Evolutionary conservation across 2,113 vertebrate genomes (phyloP).

Genomic region (Lophura nycthemera): DNA sequence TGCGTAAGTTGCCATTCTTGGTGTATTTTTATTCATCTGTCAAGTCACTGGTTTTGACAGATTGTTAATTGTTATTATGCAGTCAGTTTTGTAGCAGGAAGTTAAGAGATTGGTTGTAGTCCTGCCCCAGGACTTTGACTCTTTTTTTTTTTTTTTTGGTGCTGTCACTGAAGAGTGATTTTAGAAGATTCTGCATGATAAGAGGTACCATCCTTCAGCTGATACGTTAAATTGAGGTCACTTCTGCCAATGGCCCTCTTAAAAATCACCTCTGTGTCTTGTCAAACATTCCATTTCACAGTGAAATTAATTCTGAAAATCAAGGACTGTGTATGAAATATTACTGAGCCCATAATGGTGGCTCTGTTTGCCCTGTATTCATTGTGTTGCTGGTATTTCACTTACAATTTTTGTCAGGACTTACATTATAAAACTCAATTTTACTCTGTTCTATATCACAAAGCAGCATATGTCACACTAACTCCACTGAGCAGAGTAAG

Average conservation of each 20-base stretch:
- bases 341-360: not conserved
- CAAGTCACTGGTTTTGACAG: not conserved
- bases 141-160: not conserved
- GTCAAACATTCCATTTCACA: slow-evolving; percentile 57
- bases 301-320: slow-evolving; percentile 62
- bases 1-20: not conserved
- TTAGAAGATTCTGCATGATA: slow-evolving; percentile 15
- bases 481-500: slow-evolving; percentile 40
- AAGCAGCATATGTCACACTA: slow-evolving; percentile 62
- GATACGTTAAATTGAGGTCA: slow-evolving; percentile 58
- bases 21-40: not conserved
- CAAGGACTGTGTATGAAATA: slow-evolving; percentile 61
- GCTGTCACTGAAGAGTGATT: slow-evolving; percentile 56
- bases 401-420: slow-evolving; percentile 54
- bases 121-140: slow-evolving; percentile 22
- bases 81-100: slow-evolving; percentile 4
- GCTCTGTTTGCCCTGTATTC: slow-evolving; percentile 19
- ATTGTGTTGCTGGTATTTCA: slow-evolving; percentile 32
- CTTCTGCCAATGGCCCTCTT: slow-evolving; percentile 58
- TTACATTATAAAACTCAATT: slow-evolving; percentile 61
- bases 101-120: not conserved
- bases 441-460: slow-evolving; percentile 48
- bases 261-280: slow-evolving; percentile 61
- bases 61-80: not conserved
- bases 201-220: slow-evolving; percentile 37